Percentiles rank a stretch among this genome's conserved stretches.
phyloP scores from a whole-genome alignment of 1,140 invertebrate species.

The Drosophila navojoa region DNA sequence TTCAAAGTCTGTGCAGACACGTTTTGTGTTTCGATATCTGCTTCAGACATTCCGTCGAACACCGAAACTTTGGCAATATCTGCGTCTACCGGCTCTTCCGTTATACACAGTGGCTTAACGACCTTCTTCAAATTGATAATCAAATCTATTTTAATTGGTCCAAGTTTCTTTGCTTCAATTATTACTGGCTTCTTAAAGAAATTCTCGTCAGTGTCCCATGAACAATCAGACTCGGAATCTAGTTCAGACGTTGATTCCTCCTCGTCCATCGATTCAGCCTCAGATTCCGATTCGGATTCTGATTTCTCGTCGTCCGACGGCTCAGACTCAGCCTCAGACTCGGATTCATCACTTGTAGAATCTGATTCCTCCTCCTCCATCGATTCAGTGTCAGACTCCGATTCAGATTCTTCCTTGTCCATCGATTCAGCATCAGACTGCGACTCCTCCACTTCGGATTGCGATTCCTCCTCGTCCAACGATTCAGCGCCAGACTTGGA shows the following conservation, averaged over 20 bases:
- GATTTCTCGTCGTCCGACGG: too few relatives aligned
- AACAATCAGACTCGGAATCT: background rate
- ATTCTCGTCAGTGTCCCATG: background rate
- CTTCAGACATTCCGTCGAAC: background rate
- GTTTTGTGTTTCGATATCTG: background rate
- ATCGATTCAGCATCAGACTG: background rate
- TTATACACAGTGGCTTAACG: too few relatives aligned
- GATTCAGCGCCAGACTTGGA: too few relatives aligned
- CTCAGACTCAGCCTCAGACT: background rate
- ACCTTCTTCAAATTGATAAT: too few relatives aligned
- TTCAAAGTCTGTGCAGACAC: too few relatives aligned
- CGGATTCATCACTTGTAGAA: background rate
- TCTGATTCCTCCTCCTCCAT: too few relatives aligned
- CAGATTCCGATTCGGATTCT: too few relatives aligned
- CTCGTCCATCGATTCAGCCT: too few relatives aligned
- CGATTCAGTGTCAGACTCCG: background rate
- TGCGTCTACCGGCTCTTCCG: background rate
- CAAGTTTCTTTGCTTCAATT: too few relatives aligned
- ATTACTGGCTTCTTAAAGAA: constrained; percentile 13
- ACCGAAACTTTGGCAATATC: constrained; percentile 18
- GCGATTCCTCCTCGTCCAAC: too few relatives aligned
- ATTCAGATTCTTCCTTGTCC: background rate
- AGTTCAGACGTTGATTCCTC: too few relatives aligned
- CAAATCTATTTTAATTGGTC: too few relatives aligned
- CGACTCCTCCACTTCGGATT: background rate